phyloP scores from a whole-genome alignment of 2,888 invertebrate genomes.

The Ceratothoa steindachneri region DNA sequence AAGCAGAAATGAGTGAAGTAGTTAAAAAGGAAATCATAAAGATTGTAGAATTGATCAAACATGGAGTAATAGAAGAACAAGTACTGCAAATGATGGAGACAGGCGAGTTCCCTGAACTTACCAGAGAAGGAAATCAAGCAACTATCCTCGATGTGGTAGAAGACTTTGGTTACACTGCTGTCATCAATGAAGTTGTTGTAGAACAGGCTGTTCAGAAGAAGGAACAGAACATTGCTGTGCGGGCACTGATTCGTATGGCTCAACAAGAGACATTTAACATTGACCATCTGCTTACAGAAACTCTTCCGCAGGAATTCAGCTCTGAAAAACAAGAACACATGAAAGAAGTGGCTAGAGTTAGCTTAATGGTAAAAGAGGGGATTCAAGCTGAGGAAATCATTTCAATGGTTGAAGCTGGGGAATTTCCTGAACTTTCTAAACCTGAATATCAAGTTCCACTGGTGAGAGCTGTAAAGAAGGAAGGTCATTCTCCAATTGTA shows the following conservation, averaged over 20 bases:
- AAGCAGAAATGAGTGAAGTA: conserved; percentile 23
- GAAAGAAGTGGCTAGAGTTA: conserved; percentile 39
- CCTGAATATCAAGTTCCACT: conserved; percentile 45
- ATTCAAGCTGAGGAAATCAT: conserved; percentile 43
- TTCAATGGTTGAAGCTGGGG: conserved; percentile 36
- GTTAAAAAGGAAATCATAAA: conserved; percentile 43
- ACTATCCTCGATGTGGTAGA: conserved; percentile 39
- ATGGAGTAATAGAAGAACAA: conserved; percentile 39
- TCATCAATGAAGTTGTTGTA: conserved; percentile 34
- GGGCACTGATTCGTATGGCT: conserved; percentile 41
- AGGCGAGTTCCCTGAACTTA: conserved; percentile 43
- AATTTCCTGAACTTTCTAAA: conserved; percentile 29
- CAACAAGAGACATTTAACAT: conserved; percentile 38
- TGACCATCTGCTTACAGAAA: conserved; percentile 36
- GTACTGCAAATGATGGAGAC: conserved; percentile 42
- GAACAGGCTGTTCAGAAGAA: conserved; percentile 38
- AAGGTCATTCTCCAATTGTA: conserved; percentile 37
- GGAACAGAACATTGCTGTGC: conserved; percentile 34
- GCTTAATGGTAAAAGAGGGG: conserved; percentile 43
- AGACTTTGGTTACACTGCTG: conserved; percentile 40
- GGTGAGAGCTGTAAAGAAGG: conserved; percentile 30
- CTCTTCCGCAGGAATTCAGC: conserved; percentile 37
- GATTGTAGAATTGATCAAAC: conserved; percentile 40
- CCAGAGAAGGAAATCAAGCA: conserved; percentile 41
- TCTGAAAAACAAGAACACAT: conserved; percentile 21